phyloP scores from a whole-genome alignment of 2,888 invertebrate genomes.

The Liopterus haemorrhoidalis region DNA sequence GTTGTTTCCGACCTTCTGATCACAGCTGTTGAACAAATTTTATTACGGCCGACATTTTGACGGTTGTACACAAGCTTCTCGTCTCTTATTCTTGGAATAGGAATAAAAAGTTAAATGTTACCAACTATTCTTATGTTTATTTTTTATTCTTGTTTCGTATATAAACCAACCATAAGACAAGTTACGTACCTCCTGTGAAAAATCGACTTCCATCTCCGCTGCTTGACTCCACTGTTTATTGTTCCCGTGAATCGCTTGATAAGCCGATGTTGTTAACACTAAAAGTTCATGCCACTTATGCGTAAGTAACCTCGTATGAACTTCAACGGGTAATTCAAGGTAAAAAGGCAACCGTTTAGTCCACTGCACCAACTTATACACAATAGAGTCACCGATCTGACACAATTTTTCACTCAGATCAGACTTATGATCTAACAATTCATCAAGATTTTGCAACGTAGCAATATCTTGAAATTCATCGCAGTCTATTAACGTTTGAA shows the following conservation, averaged over 20 bases:
- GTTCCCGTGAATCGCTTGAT: slow-evolving; percentile 81
- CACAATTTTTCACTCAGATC: slow-evolving; percentile 88
- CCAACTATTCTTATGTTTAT: too few species aligned
- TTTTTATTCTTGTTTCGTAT: too few species aligned
- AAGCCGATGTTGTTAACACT: slow-evolving; percentile 88
- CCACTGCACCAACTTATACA: slow-evolving; percentile 98
- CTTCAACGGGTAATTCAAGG: slow-evolving; percentile 90
- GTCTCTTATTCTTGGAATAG: too few species aligned
- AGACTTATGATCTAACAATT: slow-evolving; percentile 83
- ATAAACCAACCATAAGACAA: too few species aligned
- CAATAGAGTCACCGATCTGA: slow-evolving; percentile 96
- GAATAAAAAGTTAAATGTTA: too few species aligned
- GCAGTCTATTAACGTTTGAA: slow-evolving; percentile 88
- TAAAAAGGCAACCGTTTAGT: slow-evolving; percentile 97
- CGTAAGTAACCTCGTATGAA: slow-evolving; percentile 90
- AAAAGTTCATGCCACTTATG: slow-evolving; percentile 98
- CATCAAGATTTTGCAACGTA: slow-evolving; percentile 83
- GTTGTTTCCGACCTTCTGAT: too few species aligned
- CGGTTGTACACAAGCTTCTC: too few species aligned
- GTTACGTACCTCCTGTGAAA: slow-evolving; percentile 84
- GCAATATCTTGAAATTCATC: slow-evolving; percentile 96
- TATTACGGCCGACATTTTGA: too few species aligned
- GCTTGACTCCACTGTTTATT: slow-evolving; percentile 47
- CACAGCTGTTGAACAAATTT: too few species aligned
- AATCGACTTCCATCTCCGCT: slow-evolving; percentile 65